phyloP scores from a whole-genome alignment of 2,113 vertebrate species.

The Mustela nigripes region DNA sequence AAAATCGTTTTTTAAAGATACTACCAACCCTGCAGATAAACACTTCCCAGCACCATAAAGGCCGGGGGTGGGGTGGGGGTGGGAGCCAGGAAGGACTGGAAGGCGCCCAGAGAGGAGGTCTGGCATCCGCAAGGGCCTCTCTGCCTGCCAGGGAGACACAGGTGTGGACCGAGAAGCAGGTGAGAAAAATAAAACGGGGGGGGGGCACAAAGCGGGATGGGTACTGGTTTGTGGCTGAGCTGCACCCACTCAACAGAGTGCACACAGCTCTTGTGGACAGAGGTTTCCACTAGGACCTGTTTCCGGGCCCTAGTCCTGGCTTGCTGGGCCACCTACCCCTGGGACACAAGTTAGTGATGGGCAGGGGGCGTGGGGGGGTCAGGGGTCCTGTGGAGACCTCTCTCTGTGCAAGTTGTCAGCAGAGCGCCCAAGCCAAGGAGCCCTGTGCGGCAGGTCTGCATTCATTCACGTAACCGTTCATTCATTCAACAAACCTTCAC shows the following conservation, averaged over 20 bases:
- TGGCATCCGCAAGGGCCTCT: slow-evolving; percentile 80
- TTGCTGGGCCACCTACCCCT: not conserved
- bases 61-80: not conserved
- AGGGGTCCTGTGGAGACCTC: not conserved
- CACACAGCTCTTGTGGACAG: slow-evolving; percentile 21
- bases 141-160: slow-evolving; percentile 88
- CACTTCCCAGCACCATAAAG: not conserved
- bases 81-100: not conserved
- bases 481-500: not conserved
- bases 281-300: not conserved
- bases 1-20: slow-evolving; percentile 77
- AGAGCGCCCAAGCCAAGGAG: accelerated
- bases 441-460: not conserved
- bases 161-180: slow-evolving; percentile 88
- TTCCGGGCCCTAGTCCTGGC: not conserved
- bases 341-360: not conserved
- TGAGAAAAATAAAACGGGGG: slow-evolving; percentile 86
- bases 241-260: slow-evolving; percentile 61
- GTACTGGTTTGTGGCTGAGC: slow-evolving; percentile 71
- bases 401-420: not conserved
- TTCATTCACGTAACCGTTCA: not conserved
- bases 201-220: slow-evolving; percentile 58
- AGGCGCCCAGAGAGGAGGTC: slow-evolving; percentile 53
- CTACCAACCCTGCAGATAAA: slow-evolving; percentile 15
- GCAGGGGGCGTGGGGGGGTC: not conserved